Base-by-base conservation (phyloP, 2,113 vertebrate genomes). In the Mormoops blainvillei region DNA sequence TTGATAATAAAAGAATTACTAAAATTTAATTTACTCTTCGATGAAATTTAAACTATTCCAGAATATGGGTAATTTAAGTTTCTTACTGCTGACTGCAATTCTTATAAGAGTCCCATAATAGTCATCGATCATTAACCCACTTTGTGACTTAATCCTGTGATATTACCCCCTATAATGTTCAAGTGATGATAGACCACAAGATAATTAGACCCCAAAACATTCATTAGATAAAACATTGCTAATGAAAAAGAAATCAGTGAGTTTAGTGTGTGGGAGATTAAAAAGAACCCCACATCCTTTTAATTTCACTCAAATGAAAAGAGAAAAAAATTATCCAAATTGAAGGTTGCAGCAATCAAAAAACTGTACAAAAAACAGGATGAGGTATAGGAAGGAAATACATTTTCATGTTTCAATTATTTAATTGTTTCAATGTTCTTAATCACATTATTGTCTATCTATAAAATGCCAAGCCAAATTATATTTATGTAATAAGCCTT, bases 371-470 rank as follows among this genome's bases (percentile, higher is more conserved):
- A 93, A 74, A 94, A 96, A 96, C 94, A 98, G 95, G 93, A 97
- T 96, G 94, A 96, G 86, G 94, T 84, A 96, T 41, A 97, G 91
- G 94, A 93, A 98, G 95, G 93, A 97, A 96, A 93, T 92, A 18
- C 76, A 96, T 93, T 94, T 97, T 87, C 88, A 94, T 76, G 87
- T 93, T 96, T 96, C 74, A 97, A 91, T 94, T 97, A 96, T 97
- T 86, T 96, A 97, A 97, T 95, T 97, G 81, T 84, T 97, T 94
- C 73, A 95, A 86, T 95, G 84, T 82, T 94, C 77, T 91, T 87
- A 96, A 83, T 96, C 83, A 94, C 87, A 18, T 80, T 84, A 96
- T 68, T 87, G 24, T 81, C 71, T 96, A 89, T 87, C 43, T 71
- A 6, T 88, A 94, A 97, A 67, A 71, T 48, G 19, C 45, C 71